Conservation (phyloP, 1,140 invertebrate genomes). For the Polypedilum vanderplanki region DNA sequence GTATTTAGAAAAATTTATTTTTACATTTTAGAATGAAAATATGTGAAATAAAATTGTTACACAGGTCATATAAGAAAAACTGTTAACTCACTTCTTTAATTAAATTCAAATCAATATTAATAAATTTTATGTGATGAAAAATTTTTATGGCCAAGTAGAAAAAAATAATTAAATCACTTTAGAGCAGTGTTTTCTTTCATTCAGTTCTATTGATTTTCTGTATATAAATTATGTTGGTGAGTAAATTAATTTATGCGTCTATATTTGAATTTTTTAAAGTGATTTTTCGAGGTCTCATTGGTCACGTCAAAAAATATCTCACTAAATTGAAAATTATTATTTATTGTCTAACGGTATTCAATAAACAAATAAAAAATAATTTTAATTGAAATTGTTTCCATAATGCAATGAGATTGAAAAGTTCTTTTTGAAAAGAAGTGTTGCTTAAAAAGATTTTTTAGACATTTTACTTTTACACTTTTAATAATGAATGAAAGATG, state of each 20-base stretch:
- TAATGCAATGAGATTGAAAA: too few relatives aligned
- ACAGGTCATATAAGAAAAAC: too few relatives aligned
- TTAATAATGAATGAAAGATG: not conserved
- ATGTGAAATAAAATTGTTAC: not conserved
- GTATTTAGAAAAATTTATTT: not conserved
- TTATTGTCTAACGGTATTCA: not conserved
- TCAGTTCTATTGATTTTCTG: not conserved
- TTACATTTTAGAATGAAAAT: not conserved
- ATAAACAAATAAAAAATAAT: not conserved
- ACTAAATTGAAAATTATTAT: not conserved
- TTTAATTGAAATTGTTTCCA: too few relatives aligned
- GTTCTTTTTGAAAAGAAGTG: too few relatives aligned
- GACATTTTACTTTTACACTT: too few relatives aligned
- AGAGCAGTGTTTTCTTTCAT: not conserved
- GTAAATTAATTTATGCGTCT: constrained; percentile 12
- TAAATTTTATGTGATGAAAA: not conserved
- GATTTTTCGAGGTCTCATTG: not conserved
- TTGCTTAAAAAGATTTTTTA: too few relatives aligned
- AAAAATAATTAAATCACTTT: not conserved
- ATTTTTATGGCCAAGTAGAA: too few relatives aligned
- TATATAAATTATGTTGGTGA: not conserved
- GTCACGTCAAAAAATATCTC: not conserved
- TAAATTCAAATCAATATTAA: constrained; percentile 22
- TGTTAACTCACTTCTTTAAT: not conserved
- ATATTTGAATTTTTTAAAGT: not conserved